Evolutionary conservation across 2,888 invertebrate species (phyloP), one percentile per base, ranked within the genome.

Genomic region (Xylota sylvarum): DNA sequence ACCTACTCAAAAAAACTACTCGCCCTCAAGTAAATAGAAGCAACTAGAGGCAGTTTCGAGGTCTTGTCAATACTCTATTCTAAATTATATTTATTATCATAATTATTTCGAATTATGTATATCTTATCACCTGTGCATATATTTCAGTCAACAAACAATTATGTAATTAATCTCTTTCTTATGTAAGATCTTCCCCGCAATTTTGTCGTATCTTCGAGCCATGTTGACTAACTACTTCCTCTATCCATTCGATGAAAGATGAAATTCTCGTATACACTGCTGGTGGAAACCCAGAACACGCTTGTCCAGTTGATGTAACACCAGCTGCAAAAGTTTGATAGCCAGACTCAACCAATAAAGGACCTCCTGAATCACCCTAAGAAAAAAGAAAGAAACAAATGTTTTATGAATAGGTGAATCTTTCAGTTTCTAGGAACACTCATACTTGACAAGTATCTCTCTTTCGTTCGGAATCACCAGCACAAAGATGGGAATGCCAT

Each of bases 401-500:
- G n/a, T 1, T 12, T 17, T 50, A 40, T 0, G 0, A 43, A 4
- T 14, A n/a, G n/a, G 1, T 23, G 0, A 0, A 27, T n/a, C 2
- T 46, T 4, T 32, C 4, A 10, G 0, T 17, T n/a, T 5, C 4
- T 9, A 14, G 10, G 10, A 3, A n/a, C 3, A 1, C 7, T 30
- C 52, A 55, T 67, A 87, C 86, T 32, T 87, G 82, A 58, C 89
- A 89, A 7, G 89, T 89, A 52, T 89, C 89, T 50, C 87, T 88
- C 9, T 77, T 85, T 3, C 86, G 84, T 2, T 74, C 43, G 0
- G 89, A 69, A 64, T 89, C 88, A 9, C 90, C 90, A 7, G 90
- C 90, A 79, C 91, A 91, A n/a, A 91, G 10, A 82, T 90, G 90
- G 9, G 89, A 82, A 40, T 88, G 65, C 14, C 82, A 50, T 27